A percentile compares a stretch with the other conserved stretches of the same genome.
phyloP scores from a whole-genome alignment of 1,140 invertebrate species.

The Sarcophaga peregrina region DNA sequence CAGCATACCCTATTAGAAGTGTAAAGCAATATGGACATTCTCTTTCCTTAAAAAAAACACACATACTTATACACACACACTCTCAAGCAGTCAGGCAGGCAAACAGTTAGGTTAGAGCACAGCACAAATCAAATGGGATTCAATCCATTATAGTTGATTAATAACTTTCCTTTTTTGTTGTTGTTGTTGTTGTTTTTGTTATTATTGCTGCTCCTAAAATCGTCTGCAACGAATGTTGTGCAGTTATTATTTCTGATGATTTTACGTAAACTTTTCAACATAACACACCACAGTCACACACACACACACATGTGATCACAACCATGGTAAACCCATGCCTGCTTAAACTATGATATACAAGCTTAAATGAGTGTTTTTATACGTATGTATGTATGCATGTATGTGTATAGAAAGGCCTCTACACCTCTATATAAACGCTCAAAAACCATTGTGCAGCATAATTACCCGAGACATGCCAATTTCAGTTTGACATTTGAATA shows the following conservation, averaged over 20 bases:
- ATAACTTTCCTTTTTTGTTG: not conserved
- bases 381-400: too few species aligned
- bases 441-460: not conserved
- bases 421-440: not conserved
- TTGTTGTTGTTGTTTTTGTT: too few species aligned
- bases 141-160: constrained; percentile 27
- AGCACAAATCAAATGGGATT: not conserved
- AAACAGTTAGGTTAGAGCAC: not conserved
- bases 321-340: too few species aligned
- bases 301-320: too few species aligned
- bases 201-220: not conserved
- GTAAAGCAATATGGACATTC: too few species aligned
- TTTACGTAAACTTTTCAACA: not conserved
- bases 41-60: too few species aligned
- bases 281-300: too few species aligned
- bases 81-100: not conserved
- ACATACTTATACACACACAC: not conserved
- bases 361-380: too few species aligned
- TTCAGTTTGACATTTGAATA: constrained; percentile 25
- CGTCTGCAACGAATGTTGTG: too few species aligned
- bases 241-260: not conserved
- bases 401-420: not conserved
- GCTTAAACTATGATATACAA: too few species aligned
- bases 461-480: constrained; percentile 9
- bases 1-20: not conserved